phyloP scores from a whole-genome alignment of 1,140 invertebrate species.

The Manduca sexta region DNA sequence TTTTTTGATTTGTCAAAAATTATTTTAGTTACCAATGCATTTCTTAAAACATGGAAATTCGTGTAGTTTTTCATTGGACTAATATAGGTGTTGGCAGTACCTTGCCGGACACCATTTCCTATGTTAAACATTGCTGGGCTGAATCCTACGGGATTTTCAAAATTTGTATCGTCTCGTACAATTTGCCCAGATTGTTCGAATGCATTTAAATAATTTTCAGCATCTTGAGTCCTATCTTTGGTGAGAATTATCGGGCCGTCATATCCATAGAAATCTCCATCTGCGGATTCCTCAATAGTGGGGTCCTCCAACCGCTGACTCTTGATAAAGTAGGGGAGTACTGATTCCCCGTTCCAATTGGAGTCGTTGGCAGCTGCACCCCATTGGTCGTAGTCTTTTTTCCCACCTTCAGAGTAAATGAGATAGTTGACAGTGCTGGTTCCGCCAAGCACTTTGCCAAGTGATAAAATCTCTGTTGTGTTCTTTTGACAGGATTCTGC shows the following conservation, averaged over 20 bases:
- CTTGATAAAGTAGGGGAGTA: slow-evolving; percentile 45
- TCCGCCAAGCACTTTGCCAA: slow-evolving; percentile 76
- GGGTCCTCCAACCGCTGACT: not conserved
- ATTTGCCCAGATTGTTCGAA: slow-evolving; percentile 28
- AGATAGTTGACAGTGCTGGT: slow-evolving; percentile 83
- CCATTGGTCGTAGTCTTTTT: slow-evolving; percentile 82
- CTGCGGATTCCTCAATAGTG: not conserved
- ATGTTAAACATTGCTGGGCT: slow-evolving; percentile 79
- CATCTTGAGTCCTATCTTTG: slow-evolving; percentile 8
- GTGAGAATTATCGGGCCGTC: slow-evolving; percentile 24
- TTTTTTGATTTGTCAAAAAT: slow-evolving; percentile 66
- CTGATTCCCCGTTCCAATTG: slow-evolving; percentile 75
- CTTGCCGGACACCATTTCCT: slow-evolving; percentile 77
- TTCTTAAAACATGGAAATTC: slow-evolving; percentile 68
- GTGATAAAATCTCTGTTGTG: slow-evolving; percentile 1
- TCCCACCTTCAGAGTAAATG: slow-evolving; percentile 83
- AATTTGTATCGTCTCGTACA: slow-evolving; percentile 79
- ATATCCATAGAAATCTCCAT: slow-evolving; percentile 15
- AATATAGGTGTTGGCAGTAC: slow-evolving; percentile 75
- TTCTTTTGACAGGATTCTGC: slow-evolving; percentile 2
- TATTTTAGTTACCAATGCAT: slow-evolving; percentile 62
- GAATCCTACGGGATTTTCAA: slow-evolving; percentile 79
- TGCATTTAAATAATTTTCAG: slow-evolving; percentile 19
- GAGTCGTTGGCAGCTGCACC: slow-evolving; percentile 68
- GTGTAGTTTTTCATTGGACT: slow-evolving; percentile 58